A percentile compares a stretch with the other conserved stretches of the same genome.
Evolutionary conservation across 2,113 vertebrate genomes (phyloP).

Genomic region (Silurus meridionalis): DNA sequence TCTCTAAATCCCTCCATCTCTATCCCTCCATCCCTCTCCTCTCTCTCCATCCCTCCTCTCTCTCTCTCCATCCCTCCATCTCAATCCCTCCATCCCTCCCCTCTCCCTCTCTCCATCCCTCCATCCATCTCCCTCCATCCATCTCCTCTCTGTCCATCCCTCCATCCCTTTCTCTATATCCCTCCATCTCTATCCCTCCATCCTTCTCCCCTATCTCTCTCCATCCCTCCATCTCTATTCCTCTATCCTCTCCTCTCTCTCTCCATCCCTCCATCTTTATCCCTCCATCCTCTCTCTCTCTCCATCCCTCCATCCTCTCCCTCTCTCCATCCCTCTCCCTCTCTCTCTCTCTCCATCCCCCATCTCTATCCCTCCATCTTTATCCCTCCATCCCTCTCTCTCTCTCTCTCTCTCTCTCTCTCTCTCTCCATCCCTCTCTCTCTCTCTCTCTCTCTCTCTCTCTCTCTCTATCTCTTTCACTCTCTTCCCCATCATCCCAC

Average conservation of each 20-base stretch:
- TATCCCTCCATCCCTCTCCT: background rate
- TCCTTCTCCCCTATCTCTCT: background rate
- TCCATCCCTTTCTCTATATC: background rate
- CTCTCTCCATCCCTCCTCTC: constrained; percentile 39
- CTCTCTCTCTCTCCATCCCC: background rate
- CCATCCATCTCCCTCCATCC: background rate
- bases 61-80: background rate
- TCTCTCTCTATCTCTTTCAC: background rate
- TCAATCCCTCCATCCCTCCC: background rate
- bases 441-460: background rate
- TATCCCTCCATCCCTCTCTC: background rate
- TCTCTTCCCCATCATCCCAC: background rate
- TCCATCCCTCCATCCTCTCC: background rate
- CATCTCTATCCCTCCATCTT: background rate
- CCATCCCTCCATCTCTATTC: too few relatives aligned
- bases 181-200: background rate
- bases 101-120: background rate
- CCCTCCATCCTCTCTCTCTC: background rate
- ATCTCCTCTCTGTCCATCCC: background rate
- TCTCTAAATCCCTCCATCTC: background rate
- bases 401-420: constrained; percentile 48
- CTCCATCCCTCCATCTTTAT: background rate
- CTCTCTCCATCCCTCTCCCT: background rate
- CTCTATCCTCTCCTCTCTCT: background rate
- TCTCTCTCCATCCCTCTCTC: constrained; percentile 2